Percentiles rank a stretch among this genome's conserved stretches.
phyloP scores from a whole-genome alignment of 2,797 vertebrate species.

The Cuniculus paca region DNA sequence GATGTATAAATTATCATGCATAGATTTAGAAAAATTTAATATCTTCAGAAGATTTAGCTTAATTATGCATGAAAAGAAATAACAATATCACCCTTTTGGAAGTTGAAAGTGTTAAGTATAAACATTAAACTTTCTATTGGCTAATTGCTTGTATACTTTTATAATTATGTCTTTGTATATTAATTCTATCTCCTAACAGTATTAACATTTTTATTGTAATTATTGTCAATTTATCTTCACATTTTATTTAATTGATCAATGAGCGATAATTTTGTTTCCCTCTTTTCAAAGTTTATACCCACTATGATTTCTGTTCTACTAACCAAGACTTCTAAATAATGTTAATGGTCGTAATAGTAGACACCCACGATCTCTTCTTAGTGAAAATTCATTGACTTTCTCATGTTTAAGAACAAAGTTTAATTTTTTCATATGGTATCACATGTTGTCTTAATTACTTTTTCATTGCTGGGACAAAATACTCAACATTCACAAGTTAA shows the following conservation, averaged over 20 bases:
- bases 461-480: neutral
- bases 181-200: neutral
- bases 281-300: neutral
- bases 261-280: neutral
- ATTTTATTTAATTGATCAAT: constrained; percentile 34
- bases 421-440: neutral
- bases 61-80: neutral
- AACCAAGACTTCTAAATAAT: neutral
- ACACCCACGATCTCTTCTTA: neutral
- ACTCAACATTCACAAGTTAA: neutral
- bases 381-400: neutral
- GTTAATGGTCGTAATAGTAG: neutral
- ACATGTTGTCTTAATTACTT: neutral
- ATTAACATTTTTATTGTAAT: neutral
- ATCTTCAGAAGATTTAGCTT: neutral
- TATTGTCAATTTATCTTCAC: neutral
- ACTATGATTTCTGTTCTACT: neutral
- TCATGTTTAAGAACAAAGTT: neutral
- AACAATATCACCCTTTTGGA: neutral
- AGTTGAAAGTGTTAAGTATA: neutral
- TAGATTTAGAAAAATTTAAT: neutral
- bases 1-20: neutral
- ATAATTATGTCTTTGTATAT: neutral
- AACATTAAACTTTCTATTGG: neutral
- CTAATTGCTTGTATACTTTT: neutral